These are phyloP conservation scores for Papilio demoleus DNA, from an alignment of 2,888 invertebrate genomes.

Conservation along the genomic window DNA sequence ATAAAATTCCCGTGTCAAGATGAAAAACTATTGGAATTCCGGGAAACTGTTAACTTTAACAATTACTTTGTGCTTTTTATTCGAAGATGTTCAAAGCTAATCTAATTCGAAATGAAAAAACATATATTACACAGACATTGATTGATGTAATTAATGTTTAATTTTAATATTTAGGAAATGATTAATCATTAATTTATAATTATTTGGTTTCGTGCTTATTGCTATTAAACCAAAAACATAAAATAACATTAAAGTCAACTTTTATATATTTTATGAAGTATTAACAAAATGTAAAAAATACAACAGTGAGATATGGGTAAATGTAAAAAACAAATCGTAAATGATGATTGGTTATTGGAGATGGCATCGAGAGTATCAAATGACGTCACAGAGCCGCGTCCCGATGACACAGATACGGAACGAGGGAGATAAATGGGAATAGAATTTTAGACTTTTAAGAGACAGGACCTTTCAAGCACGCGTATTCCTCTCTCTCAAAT, in stretches of 20 bases:
- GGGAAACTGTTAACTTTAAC: constrained; percentile 13
- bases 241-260: too few relatives aligned
- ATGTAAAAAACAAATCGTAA: constrained; percentile 3
- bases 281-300: not conserved
- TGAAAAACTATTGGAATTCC: not conserved
- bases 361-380: constrained; percentile 38
- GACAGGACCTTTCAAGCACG: not conserved
- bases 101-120: not conserved
- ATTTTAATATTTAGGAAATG: too few relatives aligned
- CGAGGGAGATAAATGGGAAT: constrained; percentile 56
- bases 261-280: too few relatives aligned
- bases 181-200: too few relatives aligned
- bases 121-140: not conserved
- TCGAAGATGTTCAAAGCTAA: not conserved
- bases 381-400: constrained; percentile 47
- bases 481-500: not conserved
- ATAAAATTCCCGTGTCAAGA: constrained; percentile 11
- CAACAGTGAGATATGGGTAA: not conserved
- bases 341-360: constrained; percentile 37
- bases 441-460: constrained; percentile 40
- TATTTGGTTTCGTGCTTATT: too few relatives aligned
- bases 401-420: constrained; percentile 56
- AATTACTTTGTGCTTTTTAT: not conserved
- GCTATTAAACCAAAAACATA: too few relatives aligned
- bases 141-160: too few relatives aligned